Conservation (phyloP, 2,888 invertebrate genomes). For the Schizotus pectinicornis region DNA sequence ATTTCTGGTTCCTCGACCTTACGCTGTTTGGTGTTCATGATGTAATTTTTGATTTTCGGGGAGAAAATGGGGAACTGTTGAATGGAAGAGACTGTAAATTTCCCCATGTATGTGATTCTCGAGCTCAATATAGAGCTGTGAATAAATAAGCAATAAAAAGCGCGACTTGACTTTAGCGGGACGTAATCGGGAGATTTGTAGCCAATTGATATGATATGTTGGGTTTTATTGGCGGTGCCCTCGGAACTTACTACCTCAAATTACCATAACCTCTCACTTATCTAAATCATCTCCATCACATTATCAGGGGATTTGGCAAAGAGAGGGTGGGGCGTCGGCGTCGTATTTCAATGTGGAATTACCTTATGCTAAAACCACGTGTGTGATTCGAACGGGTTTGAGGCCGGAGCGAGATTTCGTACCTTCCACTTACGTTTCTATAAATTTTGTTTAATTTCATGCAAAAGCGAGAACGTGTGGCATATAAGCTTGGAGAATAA, state of each 20-base stretch:
- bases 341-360: conserved; percentile 20
- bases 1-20: too few relatives aligned
- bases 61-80: background rate
- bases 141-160: conserved; percentile 33
- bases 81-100: conserved; percentile 11
- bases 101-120: conserved; percentile 17
- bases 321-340: conserved; percentile 4
- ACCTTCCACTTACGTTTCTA: background rate
- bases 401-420: background rate
- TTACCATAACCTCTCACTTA: conserved; percentile 27
- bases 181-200: conserved; percentile 50
- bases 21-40: too few relatives aligned
- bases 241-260: conserved; percentile 23
- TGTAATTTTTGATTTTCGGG: too few relatives aligned
- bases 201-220: conserved; percentile 49
- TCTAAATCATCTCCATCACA: conserved; percentile 13
- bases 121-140: conserved; percentile 1
- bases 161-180: conserved; percentile 29
- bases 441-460: conserved; percentile 8
- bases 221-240: conserved; percentile 23
- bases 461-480: conserved; percentile 6
- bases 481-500: background rate
- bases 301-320: conserved; percentile 6
- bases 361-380: conserved; percentile 14
- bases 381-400: conserved; percentile 1